phyloP scores from a whole-genome alignment of 2,797 vertebrate genomes.

The Acropternis orthonyx region DNA sequence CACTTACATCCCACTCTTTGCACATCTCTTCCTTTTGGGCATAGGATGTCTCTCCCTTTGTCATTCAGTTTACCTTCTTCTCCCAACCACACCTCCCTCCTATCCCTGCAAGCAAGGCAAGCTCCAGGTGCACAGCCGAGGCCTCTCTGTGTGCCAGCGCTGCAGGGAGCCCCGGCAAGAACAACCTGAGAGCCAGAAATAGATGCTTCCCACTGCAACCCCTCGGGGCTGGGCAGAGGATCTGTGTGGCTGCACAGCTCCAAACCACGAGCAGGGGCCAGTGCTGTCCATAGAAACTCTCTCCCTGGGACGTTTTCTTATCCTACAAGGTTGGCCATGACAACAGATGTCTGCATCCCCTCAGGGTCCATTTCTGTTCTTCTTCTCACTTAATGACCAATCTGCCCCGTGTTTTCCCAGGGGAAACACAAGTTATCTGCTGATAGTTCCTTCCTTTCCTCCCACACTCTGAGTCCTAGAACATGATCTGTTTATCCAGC shows the following conservation, averaged over 20 bases:
- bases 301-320: neutral
- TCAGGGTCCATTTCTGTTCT: neutral
- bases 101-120: neutral
- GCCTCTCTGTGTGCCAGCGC: neutral
- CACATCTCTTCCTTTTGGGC: neutral
- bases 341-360: conserved; percentile 32
- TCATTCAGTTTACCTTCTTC: neutral
- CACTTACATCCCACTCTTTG: neutral
- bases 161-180: neutral
- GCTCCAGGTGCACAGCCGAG: neutral
- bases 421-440: neutral
- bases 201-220: neutral
- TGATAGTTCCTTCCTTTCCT: neutral
- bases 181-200: neutral
- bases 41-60: neutral
- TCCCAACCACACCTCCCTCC: neutral
- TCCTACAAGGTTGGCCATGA: neutral
- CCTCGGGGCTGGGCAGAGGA: neutral
- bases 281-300: neutral
- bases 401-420: neutral
- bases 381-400: conserved; percentile 24
- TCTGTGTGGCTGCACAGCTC: neutral
- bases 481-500: neutral
- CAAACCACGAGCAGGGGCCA: neutral
- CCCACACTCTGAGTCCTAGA: neutral